Percentiles rank a stretch among this genome's conserved stretches.
phyloP scores from a whole-genome alignment of 2,888 invertebrate genomes.

The Acrobasis repandana region DNA sequence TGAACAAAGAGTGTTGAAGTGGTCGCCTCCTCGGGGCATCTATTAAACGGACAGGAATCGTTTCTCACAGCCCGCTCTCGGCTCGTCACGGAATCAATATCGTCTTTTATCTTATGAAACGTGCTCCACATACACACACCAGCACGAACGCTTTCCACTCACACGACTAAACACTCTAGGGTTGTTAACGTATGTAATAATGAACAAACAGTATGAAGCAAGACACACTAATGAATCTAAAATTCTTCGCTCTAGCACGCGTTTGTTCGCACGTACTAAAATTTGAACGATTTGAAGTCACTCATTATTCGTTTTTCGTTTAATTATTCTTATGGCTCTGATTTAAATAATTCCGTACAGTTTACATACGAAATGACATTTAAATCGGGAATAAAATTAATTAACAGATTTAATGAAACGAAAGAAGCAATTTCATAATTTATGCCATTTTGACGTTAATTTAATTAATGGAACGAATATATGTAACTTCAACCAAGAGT shows the following conservation, averaged over 20 bases:
- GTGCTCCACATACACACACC: slow-evolving; percentile 70
- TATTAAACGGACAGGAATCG: slow-evolving; percentile 75
- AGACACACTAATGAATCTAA: slow-evolving; percentile 69
- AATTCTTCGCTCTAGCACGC: slow-evolving; percentile 60
- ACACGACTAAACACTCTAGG: slow-evolving; percentile 39
- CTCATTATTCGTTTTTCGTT: not conserved
- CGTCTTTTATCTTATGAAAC: slow-evolving; percentile 80
- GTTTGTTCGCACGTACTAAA: slow-evolving; percentile 61
- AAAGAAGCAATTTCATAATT: not conserved
- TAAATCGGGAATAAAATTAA: not conserved
- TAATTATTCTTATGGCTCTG: not conserved
- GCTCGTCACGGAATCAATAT: slow-evolving; percentile 82
- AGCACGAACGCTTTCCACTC: slow-evolving; percentile 47
- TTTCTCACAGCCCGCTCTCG: slow-evolving; percentile 77
- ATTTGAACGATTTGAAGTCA: slow-evolving; percentile 44
- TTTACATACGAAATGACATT: not conserved
- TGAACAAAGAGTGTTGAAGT: slow-evolving; percentile 57
- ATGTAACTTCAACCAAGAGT: not conserved
- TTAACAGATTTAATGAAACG: not conserved
- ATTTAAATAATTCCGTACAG: not conserved
- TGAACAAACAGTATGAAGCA: slow-evolving; percentile 55
- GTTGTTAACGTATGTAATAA: slow-evolving; percentile 47
- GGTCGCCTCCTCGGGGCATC: slow-evolving; percentile 68
- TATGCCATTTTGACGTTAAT: not conserved
- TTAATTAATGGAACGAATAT: not conserved